These are phyloP conservation scores for Nomada goodeniana DNA, from an alignment of 2,888 invertebrate genomes.

Conservation along the genomic window DNA sequence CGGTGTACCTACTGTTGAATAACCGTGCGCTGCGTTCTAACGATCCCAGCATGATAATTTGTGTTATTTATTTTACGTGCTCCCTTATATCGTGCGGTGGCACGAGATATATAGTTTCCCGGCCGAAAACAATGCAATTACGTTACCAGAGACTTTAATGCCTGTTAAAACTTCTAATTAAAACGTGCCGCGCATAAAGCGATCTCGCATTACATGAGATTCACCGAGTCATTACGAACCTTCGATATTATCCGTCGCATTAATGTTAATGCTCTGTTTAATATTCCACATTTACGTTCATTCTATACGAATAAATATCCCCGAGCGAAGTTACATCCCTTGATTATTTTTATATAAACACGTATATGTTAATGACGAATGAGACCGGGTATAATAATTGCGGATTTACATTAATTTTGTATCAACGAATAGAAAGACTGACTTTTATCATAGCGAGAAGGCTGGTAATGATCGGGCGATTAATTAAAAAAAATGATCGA, in stretches of 20 bases:
- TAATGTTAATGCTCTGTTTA: background rate
- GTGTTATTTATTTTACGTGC: conserved; percentile 4
- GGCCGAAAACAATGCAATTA: conserved; percentile 23
- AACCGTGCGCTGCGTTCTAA: background rate
- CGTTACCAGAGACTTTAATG: conserved; percentile 51
- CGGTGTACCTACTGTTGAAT: background rate
- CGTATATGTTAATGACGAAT: background rate
- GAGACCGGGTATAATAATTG: background rate
- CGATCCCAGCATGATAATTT: background rate
- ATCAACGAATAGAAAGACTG: conserved; percentile 47
- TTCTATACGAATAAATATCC: background rate
- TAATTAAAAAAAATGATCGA: conserved; percentile 16
- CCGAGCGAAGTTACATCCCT: background rate
- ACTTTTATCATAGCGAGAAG: conserved; percentile 30
- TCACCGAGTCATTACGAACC: conserved; percentile 45
- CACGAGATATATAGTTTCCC: conserved; percentile 13
- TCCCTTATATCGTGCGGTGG: conserved; percentile 16
- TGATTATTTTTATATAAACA: background rate
- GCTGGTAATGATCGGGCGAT: conserved; percentile 48
- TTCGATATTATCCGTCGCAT: conserved; percentile 22
- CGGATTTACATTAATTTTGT: conserved; percentile 2
- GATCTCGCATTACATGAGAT: conserved; percentile 7
- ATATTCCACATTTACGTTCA: background rate
- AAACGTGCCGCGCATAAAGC: background rate
- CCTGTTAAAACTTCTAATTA: conserved; percentile 38